Base-by-base conservation (phyloP, 2,888 invertebrate genomes). In the Plebejus melissa region DNA sequence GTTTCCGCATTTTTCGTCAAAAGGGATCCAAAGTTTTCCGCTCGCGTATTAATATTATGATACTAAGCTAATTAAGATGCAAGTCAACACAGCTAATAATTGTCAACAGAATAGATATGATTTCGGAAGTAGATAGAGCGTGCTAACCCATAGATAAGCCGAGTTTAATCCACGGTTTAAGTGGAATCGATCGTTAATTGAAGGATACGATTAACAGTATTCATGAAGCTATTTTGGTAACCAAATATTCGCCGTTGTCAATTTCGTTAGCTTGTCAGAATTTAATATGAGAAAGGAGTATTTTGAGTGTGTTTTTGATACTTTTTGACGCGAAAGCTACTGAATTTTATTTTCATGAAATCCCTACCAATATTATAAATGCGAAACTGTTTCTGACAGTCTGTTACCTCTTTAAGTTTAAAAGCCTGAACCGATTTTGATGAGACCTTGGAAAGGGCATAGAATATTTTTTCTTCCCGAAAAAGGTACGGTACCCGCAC, bases 41-140 rank as follows among this genome's bases (percentile, higher is more conserved):
- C 22, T 22, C 22, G 22, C 0, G 22, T 22, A 9, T 50, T 50
- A 50, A 13, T 50, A 50, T 16, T 54, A 46, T 46, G 22, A 58
- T 22, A 22, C 22, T 22, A 7, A 58, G 58, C 32, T 65, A 32
- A 65, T 65, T 65, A 32, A 36, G 65, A 65, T 65, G 65, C 65
- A 65, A 65, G 32, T 65, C 28, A 9, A 22, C 22, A 58, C 7
- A 60, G 60, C 11, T 22, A 36, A 22, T 22, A 22, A 22, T 32
- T 65, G 65, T 32, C 65, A 65, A 65, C 65, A 65, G 13, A 65
- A 65, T 65, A 65, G 65, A 65, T 60, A 60, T 58, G 58, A 58
- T 65, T 65, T 65, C 32, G 65, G 13, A 32, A 36, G 32, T 65
- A 13, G 65, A 32, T 65, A 36, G 16, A 65, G 5, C 65, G 65